Evolutionary conservation across 2,888 invertebrate species (phyloP).

Genomic region (Torymus tubicola): DNA sequence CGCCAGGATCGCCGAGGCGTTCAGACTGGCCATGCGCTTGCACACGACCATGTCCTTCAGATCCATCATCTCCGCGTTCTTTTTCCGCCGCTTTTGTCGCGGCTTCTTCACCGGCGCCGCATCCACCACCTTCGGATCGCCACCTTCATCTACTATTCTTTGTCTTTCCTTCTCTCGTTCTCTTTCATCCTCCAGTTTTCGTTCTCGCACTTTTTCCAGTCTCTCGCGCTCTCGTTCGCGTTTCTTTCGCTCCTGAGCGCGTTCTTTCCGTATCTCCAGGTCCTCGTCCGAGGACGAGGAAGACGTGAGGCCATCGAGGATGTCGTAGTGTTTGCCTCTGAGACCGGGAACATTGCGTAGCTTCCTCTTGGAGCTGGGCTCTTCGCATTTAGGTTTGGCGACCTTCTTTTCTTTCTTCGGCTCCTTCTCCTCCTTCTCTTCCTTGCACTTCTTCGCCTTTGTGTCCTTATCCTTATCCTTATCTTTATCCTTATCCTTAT

Average conservation of each 20-base stretch:
- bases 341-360: constrained; percentile 85
- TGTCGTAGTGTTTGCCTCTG: constrained; percentile 91
- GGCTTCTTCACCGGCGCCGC: constrained; percentile 48
- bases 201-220: constrained; percentile 27
- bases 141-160: background rate
- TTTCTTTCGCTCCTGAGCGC: constrained; percentile 38
- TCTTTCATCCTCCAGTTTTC: constrained; percentile 27
- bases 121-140: background rate
- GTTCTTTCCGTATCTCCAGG: constrained; percentile 18
- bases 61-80: constrained; percentile 81
- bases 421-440: constrained; percentile 62
- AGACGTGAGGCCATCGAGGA: constrained; percentile 82
- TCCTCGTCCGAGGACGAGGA: constrained; percentile 68
- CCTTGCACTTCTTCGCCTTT: constrained; percentile 64
- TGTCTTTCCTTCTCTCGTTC: constrained; percentile 6
- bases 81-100: constrained; percentile 72
- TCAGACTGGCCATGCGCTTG: constrained; percentile 94
- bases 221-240: constrained; percentile 31
- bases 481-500: constrained; percentile 64
- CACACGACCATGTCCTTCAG: constrained; percentile 91
- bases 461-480: constrained; percentile 58
- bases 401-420: constrained; percentile 70
- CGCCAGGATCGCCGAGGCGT: constrained; percentile 92
- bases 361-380: constrained; percentile 79
- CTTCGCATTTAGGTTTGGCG: constrained; percentile 63